These are phyloP conservation scores for Carassius auratus DNA, from an alignment of 2,113 vertebrate species.

Conservation along the genomic window DNA sequence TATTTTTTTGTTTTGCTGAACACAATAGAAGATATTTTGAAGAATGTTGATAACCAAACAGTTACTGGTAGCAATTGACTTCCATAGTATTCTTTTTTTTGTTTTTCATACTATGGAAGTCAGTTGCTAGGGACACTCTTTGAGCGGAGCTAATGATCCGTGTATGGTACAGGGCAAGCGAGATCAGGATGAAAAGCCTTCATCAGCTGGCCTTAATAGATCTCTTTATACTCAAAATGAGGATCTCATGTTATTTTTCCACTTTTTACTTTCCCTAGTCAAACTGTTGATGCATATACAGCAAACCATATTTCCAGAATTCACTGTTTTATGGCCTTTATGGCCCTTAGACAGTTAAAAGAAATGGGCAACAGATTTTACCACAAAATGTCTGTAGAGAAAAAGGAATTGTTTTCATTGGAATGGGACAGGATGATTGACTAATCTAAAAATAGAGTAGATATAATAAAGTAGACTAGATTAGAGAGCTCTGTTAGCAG, in stretches of 20 bases:
- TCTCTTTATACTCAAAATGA: constrained; percentile 43
- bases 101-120: not conserved
- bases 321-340: constrained; percentile 41
- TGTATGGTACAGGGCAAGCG: constrained; percentile 30
- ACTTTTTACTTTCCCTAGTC: constrained; percentile 13
- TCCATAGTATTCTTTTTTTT: no score
- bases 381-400: not conserved
- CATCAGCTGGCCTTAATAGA: constrained; percentile 47
- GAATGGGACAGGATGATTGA: not conserved
- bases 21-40: no score
- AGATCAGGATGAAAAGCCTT: constrained; percentile 37
- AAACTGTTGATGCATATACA: constrained; percentile 41
- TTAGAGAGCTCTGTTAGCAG: not conserved
- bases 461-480: not conserved
- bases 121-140: constrained; percentile 22
- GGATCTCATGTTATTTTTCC: constrained; percentile 52
- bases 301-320: constrained; percentile 53
- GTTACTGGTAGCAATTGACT: no score
- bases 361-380: not conserved
- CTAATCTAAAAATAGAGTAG: not conserved
- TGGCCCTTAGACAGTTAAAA: not conserved
- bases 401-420: not conserved
- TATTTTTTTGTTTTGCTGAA: no score
- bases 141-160: constrained; percentile 39
- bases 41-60: no score